Evolutionary conservation across 2,797 vertebrate species (phyloP), one percentile per base, ranked within the genome.

Genomic region (Mus minutoides): DNA sequence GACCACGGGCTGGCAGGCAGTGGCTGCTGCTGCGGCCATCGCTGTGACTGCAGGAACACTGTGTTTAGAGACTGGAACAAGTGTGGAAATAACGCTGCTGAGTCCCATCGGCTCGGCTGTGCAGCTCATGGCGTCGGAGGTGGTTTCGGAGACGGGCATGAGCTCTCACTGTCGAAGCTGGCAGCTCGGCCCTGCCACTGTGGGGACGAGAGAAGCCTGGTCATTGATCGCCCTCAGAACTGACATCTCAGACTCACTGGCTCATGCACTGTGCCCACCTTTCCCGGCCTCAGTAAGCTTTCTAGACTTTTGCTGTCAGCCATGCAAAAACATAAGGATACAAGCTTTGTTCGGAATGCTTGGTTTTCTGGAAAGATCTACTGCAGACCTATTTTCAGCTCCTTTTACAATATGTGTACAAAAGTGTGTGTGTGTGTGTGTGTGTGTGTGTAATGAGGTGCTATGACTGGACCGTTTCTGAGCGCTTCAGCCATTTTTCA

Each of bases 111-210:
- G 43, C 95, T 64, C 16, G 2, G 77, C n/a, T 0, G 46, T 6
- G 87, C 49, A 12, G 80, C 92, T 99, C 99, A 99, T 0, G 99
- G 99, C 14, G 99, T 99, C 29, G 99, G 98, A 37, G 99, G 99
- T 90, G 99, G 99, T 97, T 99, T 99, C 22, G 99, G 99, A 56
- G 99, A 99, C 31, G 99, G 99, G 97, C 99, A 99, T 56, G 99
- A 99, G 62, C 99, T 99, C 98, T 99, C 99, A 97, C 99, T 99
- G 99, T 99, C 99, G 80, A 99, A 99, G 98, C 99, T 99, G 75
- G 99, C 99, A 16, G 99, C 99, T 96, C 99, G 99, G 93, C 99
- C 99, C 96, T 99, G 99, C 99, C 99, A 99, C 99, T 99, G 99
- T 2, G 9, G 94, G 91, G 92, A 97, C 83, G 85, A 90, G 75